Percentiles rank a stretch among this genome's conserved stretches.
phyloP scores from a whole-genome alignment of 2,113 vertebrate species.

The Aptenodytes patagonicus region DNA sequence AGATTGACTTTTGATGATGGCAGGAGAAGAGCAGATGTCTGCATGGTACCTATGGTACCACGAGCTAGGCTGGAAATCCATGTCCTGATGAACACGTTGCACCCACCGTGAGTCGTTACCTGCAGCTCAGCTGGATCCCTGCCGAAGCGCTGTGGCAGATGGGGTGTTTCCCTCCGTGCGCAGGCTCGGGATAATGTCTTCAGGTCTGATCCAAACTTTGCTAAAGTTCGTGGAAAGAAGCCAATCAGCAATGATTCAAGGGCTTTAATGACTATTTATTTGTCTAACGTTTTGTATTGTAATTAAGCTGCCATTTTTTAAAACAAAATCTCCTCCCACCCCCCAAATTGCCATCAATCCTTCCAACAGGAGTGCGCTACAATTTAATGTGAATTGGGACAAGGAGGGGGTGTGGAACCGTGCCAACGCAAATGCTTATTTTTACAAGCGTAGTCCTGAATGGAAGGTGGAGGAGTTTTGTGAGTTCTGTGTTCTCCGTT shows the following conservation, averaged over 20 bases:
- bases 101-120: accelerated
- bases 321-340: background rate
- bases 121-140: background rate
- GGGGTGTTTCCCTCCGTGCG: background rate
- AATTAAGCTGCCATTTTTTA: conserved; percentile 23
- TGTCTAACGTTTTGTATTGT: conserved; percentile 26
- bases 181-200: background rate
- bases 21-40: background rate
- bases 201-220: background rate
- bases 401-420: background rate
- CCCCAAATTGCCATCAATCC: background rate
- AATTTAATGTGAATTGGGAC: conserved; percentile 14
- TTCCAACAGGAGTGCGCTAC: background rate
- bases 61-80: background rate
- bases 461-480: background rate
- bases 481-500: background rate
- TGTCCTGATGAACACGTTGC: background rate
- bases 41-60: background rate
- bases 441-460: background rate
- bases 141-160: accelerated
- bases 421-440: conserved; percentile 20
- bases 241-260: background rate
- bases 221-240: background rate
- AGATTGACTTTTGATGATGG: background rate
- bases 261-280: conserved; percentile 33